Percentiles rank a stretch among this genome's conserved stretches.
Evolutionary conservation across 1,140 invertebrate genomes (phyloP).

Genomic region (Leptopilina boulardi): DNA sequence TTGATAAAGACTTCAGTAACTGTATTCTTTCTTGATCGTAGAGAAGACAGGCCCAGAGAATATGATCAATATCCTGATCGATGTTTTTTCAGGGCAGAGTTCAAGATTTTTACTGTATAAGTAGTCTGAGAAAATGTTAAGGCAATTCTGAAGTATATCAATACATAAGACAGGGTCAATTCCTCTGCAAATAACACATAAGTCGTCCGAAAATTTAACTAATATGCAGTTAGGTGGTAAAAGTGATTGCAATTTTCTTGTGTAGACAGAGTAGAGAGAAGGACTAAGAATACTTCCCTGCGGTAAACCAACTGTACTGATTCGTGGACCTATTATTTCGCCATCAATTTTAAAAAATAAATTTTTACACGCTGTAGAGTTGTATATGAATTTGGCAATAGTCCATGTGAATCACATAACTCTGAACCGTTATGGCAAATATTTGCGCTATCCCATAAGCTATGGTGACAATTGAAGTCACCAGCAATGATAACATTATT

Average conservation of each 20-base stretch:
- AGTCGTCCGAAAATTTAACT: neutral
- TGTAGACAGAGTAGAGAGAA: slow-evolving; percentile 42
- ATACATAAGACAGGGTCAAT: neutral
- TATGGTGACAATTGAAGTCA: too few relatives aligned
- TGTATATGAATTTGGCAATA: slow-evolving; percentile 38
- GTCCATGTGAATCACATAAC: neutral
- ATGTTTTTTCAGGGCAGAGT: neutral
- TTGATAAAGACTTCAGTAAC: too few relatives aligned
- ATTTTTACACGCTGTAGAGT: slow-evolving; percentile 29
- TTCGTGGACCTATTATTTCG: neutral
- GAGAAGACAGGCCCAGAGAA: too few relatives aligned
- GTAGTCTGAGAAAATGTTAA: neutral
- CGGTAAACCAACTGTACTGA: slow-evolving; percentile 40
- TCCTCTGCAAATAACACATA: neutral
- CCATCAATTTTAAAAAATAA: slow-evolving; percentile 32
- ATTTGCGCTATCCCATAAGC: neutral
- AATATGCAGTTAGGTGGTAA: neutral
- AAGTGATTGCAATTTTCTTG: slow-evolving; percentile 42
- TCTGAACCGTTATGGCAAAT: neutral
- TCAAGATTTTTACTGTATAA: neutral
- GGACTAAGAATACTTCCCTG: slow-evolving; percentile 45
- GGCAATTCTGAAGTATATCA: neutral
- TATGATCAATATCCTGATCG: too few relatives aligned
- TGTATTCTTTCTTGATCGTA: too few relatives aligned
- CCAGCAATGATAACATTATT: neutral